Evolutionary conservation across 2,113 vertebrate species (phyloP).

Genomic region (Eclectus roratus): DNA sequence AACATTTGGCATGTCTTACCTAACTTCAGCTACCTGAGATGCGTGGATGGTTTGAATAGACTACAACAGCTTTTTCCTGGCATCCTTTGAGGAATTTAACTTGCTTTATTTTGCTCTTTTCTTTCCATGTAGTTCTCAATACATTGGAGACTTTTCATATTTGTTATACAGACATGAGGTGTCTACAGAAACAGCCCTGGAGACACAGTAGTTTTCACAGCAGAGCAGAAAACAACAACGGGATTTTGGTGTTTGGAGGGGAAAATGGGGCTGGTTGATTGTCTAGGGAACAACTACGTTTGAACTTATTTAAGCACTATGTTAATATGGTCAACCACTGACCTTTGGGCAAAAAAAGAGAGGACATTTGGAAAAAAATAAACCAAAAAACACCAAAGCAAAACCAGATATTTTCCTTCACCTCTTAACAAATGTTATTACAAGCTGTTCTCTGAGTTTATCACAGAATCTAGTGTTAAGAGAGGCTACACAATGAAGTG

Average conservation of each 20-base stretch:
- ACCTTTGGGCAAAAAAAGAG: not conserved
- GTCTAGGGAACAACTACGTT: not conserved
- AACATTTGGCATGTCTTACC: rapidly evolving
- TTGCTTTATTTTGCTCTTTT: not conserved
- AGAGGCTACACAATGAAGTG: not conserved
- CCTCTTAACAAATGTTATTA: not conserved
- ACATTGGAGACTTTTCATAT: not conserved
- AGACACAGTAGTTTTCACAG: not conserved
- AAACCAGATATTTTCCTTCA: not conserved
- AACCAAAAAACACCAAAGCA: not conserved
- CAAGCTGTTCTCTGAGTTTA: not conserved
- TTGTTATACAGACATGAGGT: not conserved
- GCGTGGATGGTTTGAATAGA: not conserved
- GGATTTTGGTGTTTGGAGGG: not conserved
- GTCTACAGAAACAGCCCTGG: not conserved
- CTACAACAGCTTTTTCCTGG: not conserved
- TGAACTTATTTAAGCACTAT: not conserved
- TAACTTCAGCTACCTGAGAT: not conserved
- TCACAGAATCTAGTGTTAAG: not conserved
- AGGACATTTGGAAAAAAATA: not conserved
- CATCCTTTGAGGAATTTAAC: not conserved
- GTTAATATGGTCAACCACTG: not conserved
- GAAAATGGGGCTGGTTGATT: not conserved
- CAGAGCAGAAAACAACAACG: not conserved
- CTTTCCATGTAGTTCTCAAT: not conserved